phyloP scores from a whole-genome alignment of 2,888 invertebrate species.

The Plagiodera versicolora region DNA sequence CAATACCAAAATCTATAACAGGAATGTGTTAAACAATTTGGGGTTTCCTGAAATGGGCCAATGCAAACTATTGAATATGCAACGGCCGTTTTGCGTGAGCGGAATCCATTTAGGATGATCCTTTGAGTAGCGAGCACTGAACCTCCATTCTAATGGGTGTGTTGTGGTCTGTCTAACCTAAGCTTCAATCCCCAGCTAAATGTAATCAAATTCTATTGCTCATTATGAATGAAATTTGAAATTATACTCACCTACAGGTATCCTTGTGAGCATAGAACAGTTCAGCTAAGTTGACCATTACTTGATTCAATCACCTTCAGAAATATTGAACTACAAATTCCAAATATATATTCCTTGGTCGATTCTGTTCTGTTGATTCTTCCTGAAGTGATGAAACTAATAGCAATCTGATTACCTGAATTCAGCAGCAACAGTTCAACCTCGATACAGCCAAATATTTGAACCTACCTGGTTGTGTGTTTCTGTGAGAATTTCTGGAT shows the following conservation, averaged over 20 bases:
- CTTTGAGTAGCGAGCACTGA: conserved; percentile 9
- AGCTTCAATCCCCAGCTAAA: background rate
- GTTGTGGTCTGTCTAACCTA: conserved; percentile 13
- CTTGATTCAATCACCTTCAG: too few relatives aligned
- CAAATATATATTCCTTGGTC: too few relatives aligned
- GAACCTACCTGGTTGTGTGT: too few relatives aligned
- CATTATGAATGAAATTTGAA: background rate
- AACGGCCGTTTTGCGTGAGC: background rate
- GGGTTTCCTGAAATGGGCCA: background rate
- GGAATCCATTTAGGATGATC: conserved; percentile 13
- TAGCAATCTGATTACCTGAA: too few relatives aligned
- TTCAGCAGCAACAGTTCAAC: too few relatives aligned
- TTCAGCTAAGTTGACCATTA: too few relatives aligned
- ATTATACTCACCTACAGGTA: background rate
- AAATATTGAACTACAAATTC: too few relatives aligned
- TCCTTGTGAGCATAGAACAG: background rate
- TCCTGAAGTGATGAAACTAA: too few relatives aligned
- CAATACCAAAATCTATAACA: background rate
- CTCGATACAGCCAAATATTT: too few relatives aligned
- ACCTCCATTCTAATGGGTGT: conserved; percentile 6
- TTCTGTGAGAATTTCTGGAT: too few relatives aligned
- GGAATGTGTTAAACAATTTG: background rate
- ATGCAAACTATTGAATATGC: conserved; percentile 13
- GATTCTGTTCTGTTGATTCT: too few relatives aligned
- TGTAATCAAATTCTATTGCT: background rate